Base-by-base conservation (phyloP, 2,797 vertebrate genomes). In the Kryptopterus vitreolus region DNA sequence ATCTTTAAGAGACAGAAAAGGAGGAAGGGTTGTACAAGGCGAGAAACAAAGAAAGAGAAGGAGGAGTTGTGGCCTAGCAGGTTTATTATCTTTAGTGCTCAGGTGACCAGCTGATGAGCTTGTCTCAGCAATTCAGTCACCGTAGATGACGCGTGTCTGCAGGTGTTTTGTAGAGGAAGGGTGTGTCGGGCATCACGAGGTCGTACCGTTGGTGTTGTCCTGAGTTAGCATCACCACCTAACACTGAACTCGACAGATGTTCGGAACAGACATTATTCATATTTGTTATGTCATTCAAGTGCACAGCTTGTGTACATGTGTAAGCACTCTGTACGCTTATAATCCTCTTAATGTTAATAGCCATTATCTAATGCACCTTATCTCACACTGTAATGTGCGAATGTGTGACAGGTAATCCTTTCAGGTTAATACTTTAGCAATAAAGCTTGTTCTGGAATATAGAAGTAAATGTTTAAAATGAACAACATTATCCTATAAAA, bases 21-120 rank as follows among this genome's bases (percentile, higher is more conserved):
- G 24, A 43, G 63, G 46, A 65, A 66, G 76, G 76, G 61, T 33
- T 76, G 26, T 22, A 26, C 50, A 66, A 57, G 33, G 12, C 18
- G 43, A 50, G 80, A 81, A 59, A 77, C 70, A 62, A 20, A 22
- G 31, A 66, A 69, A 63, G 33, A 29, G 72, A 31, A 73, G 73
- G 76, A 78, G 33, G 71, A 62, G 68, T 76, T 53, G 8, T 58
- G 16, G 24, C 43, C n/a, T 26, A 63, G 50, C n/a, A 62, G 62
- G 80, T 78, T 92, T 88, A 89, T 89, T 88, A 88, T 88, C 83
- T 88, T 86, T 88, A 88, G 84, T 89, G 87, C 87, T 91, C 85
- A 86, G 87, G 88, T 87, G 86, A 90, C 86, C 90, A 91, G 89
- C 88, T 90, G 89, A 91, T 90, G 87, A 87, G 79, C 85, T 66